phyloP scores from a whole-genome alignment of 2,888 invertebrate genomes.

The Neelides folsomi region DNA sequence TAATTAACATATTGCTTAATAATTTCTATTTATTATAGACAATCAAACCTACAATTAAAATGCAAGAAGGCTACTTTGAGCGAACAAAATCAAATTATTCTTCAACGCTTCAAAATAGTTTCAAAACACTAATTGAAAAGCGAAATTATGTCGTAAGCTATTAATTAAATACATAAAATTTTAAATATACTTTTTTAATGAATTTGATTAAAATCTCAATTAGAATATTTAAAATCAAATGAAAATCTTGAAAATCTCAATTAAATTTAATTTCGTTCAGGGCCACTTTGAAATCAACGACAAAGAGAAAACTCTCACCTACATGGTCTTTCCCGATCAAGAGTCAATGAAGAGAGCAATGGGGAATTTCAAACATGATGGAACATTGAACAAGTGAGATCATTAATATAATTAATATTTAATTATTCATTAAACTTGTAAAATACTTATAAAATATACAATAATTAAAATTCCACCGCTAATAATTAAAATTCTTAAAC shows the following conservation, averaged over 20 bases:
- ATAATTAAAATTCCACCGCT: not conserved
- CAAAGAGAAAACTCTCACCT: conserved; percentile 6
- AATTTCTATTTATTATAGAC: not conserved
- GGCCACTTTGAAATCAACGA: conserved; percentile 10
- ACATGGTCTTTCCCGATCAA: conserved; percentile 8
- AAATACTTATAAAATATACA: too few relatives aligned
- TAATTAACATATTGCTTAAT: not conserved
- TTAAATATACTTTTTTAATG: too few relatives aligned
- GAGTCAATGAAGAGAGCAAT: conserved; percentile 6
- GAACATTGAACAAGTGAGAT: conserved; percentile 7
- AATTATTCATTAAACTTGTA: not conserved
- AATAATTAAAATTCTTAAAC: too few relatives aligned
- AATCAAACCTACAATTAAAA: conserved; percentile 1
- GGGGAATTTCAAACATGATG: conserved; percentile 1
- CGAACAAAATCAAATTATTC: not conserved
- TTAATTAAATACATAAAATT: not conserved
- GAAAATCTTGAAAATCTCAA: too few relatives aligned
- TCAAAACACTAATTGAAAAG: conserved; percentile 1
- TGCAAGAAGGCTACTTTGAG: not conserved
- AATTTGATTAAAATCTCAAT: too few relatives aligned
- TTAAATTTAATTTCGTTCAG: too few relatives aligned
- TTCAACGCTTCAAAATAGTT: not conserved
- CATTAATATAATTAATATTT: not conserved
- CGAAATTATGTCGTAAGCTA: conserved; percentile 2
- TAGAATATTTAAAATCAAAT: too few relatives aligned